Evolutionary conservation across 2,797 vertebrate genomes (phyloP), one percentile per base, ranked within the genome.

Genomic region (Gila robusta): DNA sequence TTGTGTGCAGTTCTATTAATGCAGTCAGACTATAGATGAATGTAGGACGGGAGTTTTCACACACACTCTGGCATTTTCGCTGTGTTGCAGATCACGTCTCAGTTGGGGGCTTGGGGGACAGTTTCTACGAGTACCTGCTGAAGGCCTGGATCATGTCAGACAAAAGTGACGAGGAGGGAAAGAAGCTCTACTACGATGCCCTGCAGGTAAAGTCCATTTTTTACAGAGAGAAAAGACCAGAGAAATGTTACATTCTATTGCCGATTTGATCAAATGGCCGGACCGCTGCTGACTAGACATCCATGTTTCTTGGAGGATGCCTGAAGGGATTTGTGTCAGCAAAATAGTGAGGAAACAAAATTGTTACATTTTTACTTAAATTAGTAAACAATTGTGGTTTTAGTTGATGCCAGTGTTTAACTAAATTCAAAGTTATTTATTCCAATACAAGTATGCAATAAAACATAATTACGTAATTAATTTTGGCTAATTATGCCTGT

Each of bases 111-210:
- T 96, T 99, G 41, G 98, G 98, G n/a, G 98, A 99, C 92, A 99
- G 98, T 89, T 99, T 99, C 95, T 99, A 99, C 91, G 98, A 99
- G 91, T 99, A 99, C 93, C 95, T 99, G 93, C 96, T 99, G 37
- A 99, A 99, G 94, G 97, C 98, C 86, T 99, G 98, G 98, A 92
- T 99, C 89, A 99, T 99, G 97, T 98, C 98, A 14, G 97, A 98
- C 95, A 98, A 96, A 95, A 97, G 94, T 37, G 98, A 99, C 91
- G 96, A 98, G 91, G 97, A 99, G 84, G 98, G 95, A 87, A 98
- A 96, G 94, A 97, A 97, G 93, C 97, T 99, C 94, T 99, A 99
- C 96, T 99, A 98, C 28, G 96, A 98, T 56, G 96, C 98, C 87
- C 93, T 99, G 92, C 97, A 98, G 98, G 98, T 99, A 96, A 93